Evolutionary conservation across 1,140 invertebrate species (phyloP), one percentile per base, ranked within the genome.

Genomic region (Penaeus chinensis): DNA sequence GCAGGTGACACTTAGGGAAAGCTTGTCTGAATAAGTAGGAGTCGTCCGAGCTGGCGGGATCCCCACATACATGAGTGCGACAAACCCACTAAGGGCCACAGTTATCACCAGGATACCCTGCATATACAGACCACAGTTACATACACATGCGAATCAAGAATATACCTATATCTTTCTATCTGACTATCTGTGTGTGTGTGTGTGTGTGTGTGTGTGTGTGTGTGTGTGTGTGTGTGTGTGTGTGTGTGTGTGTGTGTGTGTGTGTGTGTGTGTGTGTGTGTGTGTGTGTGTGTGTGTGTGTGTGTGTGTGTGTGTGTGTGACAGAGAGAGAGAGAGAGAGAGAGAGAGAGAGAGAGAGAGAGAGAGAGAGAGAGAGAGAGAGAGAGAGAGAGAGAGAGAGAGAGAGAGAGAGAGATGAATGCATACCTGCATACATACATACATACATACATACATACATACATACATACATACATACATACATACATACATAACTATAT

Each of bases 71-170:
- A 85, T 42, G 11, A 90, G 89, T 22, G 89, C 66, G 61, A 85
- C 79, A 18, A 90, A 47, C 16, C 89, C 89, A 63, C 89, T 90
- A 66, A 90, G 74, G 7, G 85, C 86, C 79, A 90, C 89, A 27
- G 86, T 82, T 60, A 90, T 74, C 60, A 88, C 86, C 54, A 90
- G 83, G 42, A 90, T 42, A 54, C 82, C 82, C 89, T 89, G 81
- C 11, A 61, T 61, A 65, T 24, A 71, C 3, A 24, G n/a, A n/a
- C 27, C 22, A 27, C n/a, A 60, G 24, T 20, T 19, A 19, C 63
- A 69, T 54, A 42, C 2, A 77, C 24, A 62, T 13, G 47, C 16
- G n/a, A 22, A 24, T 19, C 2, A 7, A 60, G 11, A 76, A 47
- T 37, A n/a, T 13, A 27, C 2, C 4, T 24, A 32, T 32, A 47